Base-by-base conservation (phyloP, 2,888 invertebrate species). In the Seladonia tumulorum region DNA sequence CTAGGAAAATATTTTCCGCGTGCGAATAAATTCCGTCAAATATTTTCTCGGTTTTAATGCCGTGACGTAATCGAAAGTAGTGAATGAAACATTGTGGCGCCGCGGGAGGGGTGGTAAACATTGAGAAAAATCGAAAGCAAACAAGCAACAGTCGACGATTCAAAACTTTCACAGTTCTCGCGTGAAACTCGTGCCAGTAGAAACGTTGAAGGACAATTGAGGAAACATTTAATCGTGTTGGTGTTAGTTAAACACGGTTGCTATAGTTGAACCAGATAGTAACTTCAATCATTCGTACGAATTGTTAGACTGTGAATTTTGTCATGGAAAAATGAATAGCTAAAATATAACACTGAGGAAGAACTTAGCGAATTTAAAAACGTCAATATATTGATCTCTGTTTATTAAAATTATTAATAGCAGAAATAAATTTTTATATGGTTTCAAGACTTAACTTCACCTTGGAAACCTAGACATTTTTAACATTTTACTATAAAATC, bases 181-280 rank as follows among this genome's bases (percentile, higher is more conserved):
- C 60, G 12, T 16, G 49, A 3, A 16, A 63, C 16, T n/a, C 39
- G 16, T 25, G 5, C 16, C 39, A 5, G 35, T 1, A 49, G 29
- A 39, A 75, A 75, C 63, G 18, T 42, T 25, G 3, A 18, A 12
- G 12, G 14, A 53, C 53, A 57, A 73, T 73, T 63, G 47, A 16
- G n/a, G 22, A 12, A 63, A 42, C 57, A 63, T 80, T 75, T 71
- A 63, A 63, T 49, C 49, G 68, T 35, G 66, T 25, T 68, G 16
- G 66, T n/a, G 22, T 68, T 70, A 71, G 49, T 68, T 73, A 53
- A 57, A 53, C 45, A n/a, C 5, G 2, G 29, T 29, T 29, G 29
- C 29, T 2, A 29, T 29, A 60, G 70, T 70, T 60, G 22, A 47
- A 47, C 22, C 29, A 29, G 1, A 29, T 29, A 29, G 29, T 29